These are phyloP conservation scores for Diphyllodes magnificus DNA, from an alignment of 2,113 vertebrate species.

Conservation along the genomic window DNA sequence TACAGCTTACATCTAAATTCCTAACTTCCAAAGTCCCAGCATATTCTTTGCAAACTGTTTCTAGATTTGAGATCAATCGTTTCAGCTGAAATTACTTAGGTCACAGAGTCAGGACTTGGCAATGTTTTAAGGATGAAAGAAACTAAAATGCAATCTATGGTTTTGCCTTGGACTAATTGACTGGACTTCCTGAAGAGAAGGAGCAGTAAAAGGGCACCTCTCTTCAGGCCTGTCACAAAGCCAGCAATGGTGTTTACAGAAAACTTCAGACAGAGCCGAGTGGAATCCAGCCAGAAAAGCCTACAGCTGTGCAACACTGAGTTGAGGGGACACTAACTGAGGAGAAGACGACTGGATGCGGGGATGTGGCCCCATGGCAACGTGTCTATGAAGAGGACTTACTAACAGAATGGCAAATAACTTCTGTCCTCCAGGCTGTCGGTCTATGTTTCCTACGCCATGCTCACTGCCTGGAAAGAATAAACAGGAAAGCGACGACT, in stretches of 20 bases:
- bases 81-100: neutral
- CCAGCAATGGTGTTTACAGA: constrained; percentile 78
- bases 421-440: neutral
- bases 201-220: constrained; percentile 78
- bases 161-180: constrained; percentile 65
- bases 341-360: constrained; percentile 47
- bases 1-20: neutral
- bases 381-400: constrained; percentile 15
- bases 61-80: neutral
- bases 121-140: constrained; percentile 42
- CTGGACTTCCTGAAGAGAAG: constrained; percentile 75
- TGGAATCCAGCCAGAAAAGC: constrained; percentile 66
- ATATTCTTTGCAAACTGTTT: neutral
- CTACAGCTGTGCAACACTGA: constrained; percentile 64
- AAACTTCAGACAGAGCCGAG: constrained; percentile 71
- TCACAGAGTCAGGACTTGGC: neutral
- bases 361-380: constrained; percentile 38
- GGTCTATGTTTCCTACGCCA: neutral
- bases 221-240: constrained; percentile 69
- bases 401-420: neutral
- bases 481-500: neutral
- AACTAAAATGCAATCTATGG: constrained; percentile 33
- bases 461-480: neutral
- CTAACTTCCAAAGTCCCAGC: neutral
- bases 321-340: constrained; percentile 29